These are phyloP conservation scores for Protonemura montana DNA, from an alignment of 2,888 invertebrate genomes.

Conservation along the genomic window DNA sequence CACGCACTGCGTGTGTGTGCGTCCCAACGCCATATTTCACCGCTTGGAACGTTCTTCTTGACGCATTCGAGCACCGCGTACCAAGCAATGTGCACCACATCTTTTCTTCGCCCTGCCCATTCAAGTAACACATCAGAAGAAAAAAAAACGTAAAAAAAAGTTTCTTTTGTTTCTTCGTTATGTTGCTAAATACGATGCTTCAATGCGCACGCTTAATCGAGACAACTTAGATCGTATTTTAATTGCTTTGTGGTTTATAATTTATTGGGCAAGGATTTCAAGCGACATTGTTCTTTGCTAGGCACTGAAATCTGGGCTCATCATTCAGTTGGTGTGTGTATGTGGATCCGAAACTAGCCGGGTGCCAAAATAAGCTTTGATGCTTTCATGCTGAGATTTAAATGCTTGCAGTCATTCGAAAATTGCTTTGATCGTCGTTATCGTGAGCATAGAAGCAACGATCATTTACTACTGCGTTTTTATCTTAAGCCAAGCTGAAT, in stretches of 20 bases:
- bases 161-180: neutral
- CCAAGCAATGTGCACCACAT: conserved; percentile 34
- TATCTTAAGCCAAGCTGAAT: too few relatives aligned
- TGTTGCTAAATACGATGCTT: neutral
- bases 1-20: neutral
- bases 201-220: conserved; percentile 25
- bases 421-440: neutral
- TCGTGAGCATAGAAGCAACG: too few relatives aligned
- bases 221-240: conserved; percentile 10
- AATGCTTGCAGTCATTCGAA: neutral
- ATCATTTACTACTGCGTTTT: too few relatives aligned
- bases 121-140: neutral
- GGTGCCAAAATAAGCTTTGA: conserved; percentile 25
- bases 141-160: neutral
- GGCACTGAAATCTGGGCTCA: conserved; percentile 10
- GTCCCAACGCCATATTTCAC: conserved; percentile 25
- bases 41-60: conserved; percentile 36
- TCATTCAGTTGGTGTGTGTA: neutral
- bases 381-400: neutral
- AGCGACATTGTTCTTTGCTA: conserved; percentile 27
- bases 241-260: conserved; percentile 7
- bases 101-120: neutral
- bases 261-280: conserved; percentile 7
- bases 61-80: neutral
- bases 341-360: neutral